phyloP scores from a whole-genome alignment of 2,797 vertebrate genomes.

The Spinibarbus caldwelli region DNA sequence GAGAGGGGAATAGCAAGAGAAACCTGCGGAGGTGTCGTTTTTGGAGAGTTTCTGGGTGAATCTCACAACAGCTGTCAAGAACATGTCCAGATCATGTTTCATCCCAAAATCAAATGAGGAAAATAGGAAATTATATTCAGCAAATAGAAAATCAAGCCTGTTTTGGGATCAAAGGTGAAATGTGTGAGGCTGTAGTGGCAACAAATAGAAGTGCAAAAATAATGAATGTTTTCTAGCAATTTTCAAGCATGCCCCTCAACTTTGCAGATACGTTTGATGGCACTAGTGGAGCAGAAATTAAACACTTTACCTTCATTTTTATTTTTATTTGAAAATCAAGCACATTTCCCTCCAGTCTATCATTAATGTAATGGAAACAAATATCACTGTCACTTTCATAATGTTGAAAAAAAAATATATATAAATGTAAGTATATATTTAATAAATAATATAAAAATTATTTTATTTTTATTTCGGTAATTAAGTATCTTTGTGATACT shows the following conservation, averaged over 20 bases:
- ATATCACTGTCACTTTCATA: no score
- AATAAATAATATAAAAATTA: background rate
- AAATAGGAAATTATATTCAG: background rate
- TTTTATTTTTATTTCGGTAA: background rate
- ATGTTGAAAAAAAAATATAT: background rate
- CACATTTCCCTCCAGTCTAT: background rate
- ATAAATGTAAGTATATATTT: background rate
- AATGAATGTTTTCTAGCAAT: background rate
- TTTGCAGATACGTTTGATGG: background rate
- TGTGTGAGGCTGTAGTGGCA: background rate
- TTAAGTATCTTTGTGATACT: no score
- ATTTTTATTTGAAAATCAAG: background rate
- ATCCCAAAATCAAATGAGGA: background rate
- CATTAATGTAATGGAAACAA: background rate
- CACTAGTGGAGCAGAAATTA: background rate
- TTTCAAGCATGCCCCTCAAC: background rate
- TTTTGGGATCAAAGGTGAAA: background rate
- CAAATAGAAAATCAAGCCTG: background rate
- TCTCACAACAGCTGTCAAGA: constrained; percentile 12
- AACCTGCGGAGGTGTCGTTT: no score
- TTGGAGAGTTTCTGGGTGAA: constrained; percentile 27
- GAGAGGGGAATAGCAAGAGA: constrained; percentile 21
- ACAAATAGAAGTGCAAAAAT: background rate
- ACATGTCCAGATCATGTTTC: background rate
- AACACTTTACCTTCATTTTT: background rate